Base-by-base conservation (phyloP, 1,140 invertebrate species). In the Eriosoma lanigerum region DNA sequence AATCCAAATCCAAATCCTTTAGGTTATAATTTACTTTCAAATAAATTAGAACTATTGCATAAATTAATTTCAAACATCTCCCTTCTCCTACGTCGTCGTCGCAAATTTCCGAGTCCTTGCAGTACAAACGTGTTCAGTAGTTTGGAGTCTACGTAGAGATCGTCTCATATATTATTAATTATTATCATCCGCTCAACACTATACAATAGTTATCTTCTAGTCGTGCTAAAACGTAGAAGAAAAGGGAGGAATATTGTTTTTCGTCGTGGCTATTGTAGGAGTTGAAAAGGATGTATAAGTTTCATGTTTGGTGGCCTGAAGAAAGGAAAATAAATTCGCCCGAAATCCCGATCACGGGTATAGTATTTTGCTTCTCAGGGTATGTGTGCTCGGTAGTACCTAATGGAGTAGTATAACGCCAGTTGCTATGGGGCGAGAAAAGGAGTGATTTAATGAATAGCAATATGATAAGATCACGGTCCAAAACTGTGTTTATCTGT, bases 1-100 rank as follows among this genome's bases (percentile, higher is more conserved):
- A 21, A 38, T 32, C 10, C 32, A 12, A 44, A 66, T 44, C 62
- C 44, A 44, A 44, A 66, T 32, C 38, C 10, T n/a, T 15, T 1
- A 44, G 32, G 19, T 44, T 66, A 21, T 66, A 9, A 66, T 66
- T 44, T 44, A 1, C 62, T 44, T 21, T 21, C 32, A 21, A 10
- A 13, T 13, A 66, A 29, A 44, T 44, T 44, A n/a, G 19, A 32
- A 66, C 12, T 29, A 10, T 13, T 29, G 62, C 62, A 19, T 66
- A 66, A 66, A 66, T 66, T 66, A 66, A 66, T 66, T 66, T 66
- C 32, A 66, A 66, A 66, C 62, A 66, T 44, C n/a, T 21, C 19
- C 38, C 62, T n/a, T 21, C n/a, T 44, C 13, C 26, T 66, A 66
- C 32, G 38, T n/a, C 38, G 32, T 66, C 19, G 12, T 29, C 29